Percentiles rank a stretch among this genome's conserved stretches.
Conservation (phyloP, 2,888 invertebrate species). For the Dryococelus australis region DNA sequence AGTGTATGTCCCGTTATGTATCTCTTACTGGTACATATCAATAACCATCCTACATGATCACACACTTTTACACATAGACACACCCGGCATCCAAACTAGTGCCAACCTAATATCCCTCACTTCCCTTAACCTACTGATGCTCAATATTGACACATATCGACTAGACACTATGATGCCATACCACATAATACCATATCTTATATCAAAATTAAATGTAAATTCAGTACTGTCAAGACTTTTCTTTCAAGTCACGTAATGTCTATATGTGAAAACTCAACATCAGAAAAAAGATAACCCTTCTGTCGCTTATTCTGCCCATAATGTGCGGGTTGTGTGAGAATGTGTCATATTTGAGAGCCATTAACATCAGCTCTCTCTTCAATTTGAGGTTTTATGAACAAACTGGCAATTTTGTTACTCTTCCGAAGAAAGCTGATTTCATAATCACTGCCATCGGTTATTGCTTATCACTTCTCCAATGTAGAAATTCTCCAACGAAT, state of each 20-base stretch:
- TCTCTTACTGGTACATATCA: too few species aligned
- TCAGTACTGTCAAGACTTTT: neutral
- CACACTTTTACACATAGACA: too few species aligned
- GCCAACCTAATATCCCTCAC: too few species aligned
- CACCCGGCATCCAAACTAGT: too few species aligned
- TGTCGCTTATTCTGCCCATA: conserved; percentile 23
- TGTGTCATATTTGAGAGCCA: neutral
- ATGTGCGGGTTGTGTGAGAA: neutral
- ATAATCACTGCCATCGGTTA: neutral
- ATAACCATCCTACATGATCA: too few species aligned
- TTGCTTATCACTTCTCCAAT: neutral
- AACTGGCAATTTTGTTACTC: conserved; percentile 5
- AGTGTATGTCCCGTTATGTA: too few species aligned
- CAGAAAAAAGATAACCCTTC: conserved; percentile 8
- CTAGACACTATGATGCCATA: too few species aligned
- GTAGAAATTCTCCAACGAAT: neutral
- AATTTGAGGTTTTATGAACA: neutral
- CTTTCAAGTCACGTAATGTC: neutral
- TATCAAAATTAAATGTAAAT: neutral
- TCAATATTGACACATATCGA: too few species aligned
- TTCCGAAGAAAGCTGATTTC: neutral
- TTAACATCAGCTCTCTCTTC: neutral
- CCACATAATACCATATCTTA: too few species aligned
- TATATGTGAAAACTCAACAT: neutral
- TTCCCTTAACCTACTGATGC: too few species aligned